phyloP scores from a whole-genome alignment of 2,888 invertebrate genomes.

The Torymus tubicola region DNA sequence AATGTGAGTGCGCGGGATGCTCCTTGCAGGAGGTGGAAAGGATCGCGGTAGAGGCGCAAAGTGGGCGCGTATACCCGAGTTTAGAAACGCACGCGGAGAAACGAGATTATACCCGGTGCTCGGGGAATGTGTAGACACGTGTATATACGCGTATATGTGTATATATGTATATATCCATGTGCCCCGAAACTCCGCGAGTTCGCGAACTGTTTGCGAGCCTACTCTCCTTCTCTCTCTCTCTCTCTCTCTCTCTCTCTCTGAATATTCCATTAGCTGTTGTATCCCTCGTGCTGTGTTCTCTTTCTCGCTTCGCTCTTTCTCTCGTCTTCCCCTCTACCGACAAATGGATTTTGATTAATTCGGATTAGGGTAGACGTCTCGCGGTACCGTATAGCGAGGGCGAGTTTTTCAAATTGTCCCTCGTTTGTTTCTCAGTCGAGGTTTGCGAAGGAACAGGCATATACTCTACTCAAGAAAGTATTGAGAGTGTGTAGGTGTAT shows the following conservation, averaged over 20 bases:
- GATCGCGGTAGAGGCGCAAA: conserved; percentile 54
- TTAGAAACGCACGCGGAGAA: conserved; percentile 37
- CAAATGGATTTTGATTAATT: conserved; percentile 46
- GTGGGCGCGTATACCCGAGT: conserved; percentile 53
- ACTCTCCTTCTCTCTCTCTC: conserved; percentile 18
- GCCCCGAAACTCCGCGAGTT: conserved; percentile 27
- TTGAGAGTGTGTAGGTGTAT: too few species aligned
- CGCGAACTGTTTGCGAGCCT: conserved; percentile 36
- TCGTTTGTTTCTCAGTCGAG: too few species aligned
- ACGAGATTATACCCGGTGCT: conserved; percentile 37
- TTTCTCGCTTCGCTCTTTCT: conserved; percentile 5
- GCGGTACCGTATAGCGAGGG: neutral
- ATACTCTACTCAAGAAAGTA: too few species aligned
- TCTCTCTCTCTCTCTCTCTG: conserved; percentile 17
- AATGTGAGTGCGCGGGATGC: too few species aligned
- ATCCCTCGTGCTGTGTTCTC: neutral
- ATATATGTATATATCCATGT: neutral
- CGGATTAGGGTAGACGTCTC: neutral
- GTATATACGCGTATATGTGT: neutral
- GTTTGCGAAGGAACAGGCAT: too few species aligned
- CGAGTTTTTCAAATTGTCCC: too few species aligned
- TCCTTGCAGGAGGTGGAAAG: too few species aligned
- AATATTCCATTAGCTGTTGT: conserved; percentile 48
- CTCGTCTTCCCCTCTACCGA: neutral
- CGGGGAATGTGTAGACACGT: neutral